These are phyloP conservation scores for Bergia sp. DNA, from an alignment of 92 coral and sea anemone species.

Conservation along the genomic window DNA sequence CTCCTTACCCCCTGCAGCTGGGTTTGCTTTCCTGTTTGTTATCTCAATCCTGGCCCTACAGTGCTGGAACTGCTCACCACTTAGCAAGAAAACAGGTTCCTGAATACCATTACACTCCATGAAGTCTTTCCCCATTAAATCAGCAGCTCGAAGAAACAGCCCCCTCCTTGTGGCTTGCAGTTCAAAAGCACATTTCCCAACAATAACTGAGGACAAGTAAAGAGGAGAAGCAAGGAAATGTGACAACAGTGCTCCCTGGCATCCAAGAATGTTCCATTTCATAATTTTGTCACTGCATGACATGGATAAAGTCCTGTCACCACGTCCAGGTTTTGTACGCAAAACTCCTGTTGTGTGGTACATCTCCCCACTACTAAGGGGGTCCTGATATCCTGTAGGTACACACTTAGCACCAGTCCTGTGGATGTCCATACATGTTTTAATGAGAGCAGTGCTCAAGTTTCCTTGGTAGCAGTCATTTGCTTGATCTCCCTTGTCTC, in stretches of 20 bases:
- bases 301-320: constrained; percentile 97
- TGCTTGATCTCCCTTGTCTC: background rate
- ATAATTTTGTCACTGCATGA: constrained; percentile 97
- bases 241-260: constrained; percentile 91
- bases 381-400: constrained; percentile 82
- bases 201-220: constrained; percentile 80
- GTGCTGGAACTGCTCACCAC: constrained; percentile 72
- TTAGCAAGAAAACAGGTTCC: constrained; percentile 61
- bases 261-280: constrained; percentile 96
- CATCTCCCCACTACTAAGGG: constrained; percentile 66
- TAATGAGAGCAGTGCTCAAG: background rate
- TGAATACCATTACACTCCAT: constrained; percentile 48
- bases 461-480: background rate
- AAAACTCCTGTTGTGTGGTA: constrained; percentile 82
- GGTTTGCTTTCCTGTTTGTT: background rate
- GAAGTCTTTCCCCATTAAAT: constrained; percentile 33
- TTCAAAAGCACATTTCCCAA: constrained; percentile 82
- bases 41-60: constrained; percentile 46
- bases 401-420: constrained; percentile 99
- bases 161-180: constrained; percentile 78
- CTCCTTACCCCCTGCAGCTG: constrained; percentile 27
- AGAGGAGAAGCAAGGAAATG: constrained; percentile 78
- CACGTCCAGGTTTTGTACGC: constrained; percentile 98
- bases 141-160: constrained; percentile 68
- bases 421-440: constrained; percentile 63